phyloP scores from a whole-genome alignment of 1,140 invertebrate genomes.

The Zaprionus ghesquierei region DNA sequence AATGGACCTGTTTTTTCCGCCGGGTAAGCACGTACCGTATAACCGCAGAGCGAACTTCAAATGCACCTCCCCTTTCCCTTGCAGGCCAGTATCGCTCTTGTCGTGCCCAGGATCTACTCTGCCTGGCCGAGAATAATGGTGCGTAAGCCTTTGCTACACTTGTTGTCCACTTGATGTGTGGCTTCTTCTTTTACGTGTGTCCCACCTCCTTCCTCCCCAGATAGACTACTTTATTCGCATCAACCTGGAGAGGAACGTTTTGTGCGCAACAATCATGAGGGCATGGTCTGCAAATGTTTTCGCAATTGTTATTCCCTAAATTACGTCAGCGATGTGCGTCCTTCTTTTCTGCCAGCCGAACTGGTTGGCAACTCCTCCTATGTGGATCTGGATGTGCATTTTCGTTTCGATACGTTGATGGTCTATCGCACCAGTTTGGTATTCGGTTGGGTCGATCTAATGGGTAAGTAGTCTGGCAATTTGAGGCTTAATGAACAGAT shows the following conservation, averaged over 20 bases:
- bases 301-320: slow-evolving; percentile 78
- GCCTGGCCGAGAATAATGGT: slow-evolving; percentile 73
- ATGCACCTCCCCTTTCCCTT: not conserved
- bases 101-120: slow-evolving; percentile 62
- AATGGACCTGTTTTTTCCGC: slow-evolving; percentile 77
- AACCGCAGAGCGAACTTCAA: slow-evolving; percentile 25
- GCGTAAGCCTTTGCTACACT: slow-evolving; percentile 1
- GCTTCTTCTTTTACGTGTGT: slow-evolving; percentile 28
- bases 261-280: slow-evolving; percentile 58
- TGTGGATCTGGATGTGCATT: slow-evolving; percentile 75
- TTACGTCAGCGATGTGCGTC: slow-evolving; percentile 72
- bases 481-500: not conserved
- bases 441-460: slow-evolving; percentile 78
- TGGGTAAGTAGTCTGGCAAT: slow-evolving; percentile 54
- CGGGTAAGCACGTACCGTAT: slow-evolving; percentile 62
- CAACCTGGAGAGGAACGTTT: slow-evolving; percentile 62
- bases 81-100: slow-evolving; percentile 68
- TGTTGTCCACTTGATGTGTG: not conserved
- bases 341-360: slow-evolving; percentile 68
- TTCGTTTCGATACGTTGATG: slow-evolving; percentile 73
- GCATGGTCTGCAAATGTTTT: slow-evolving; percentile 77
- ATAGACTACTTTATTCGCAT: slow-evolving; percentile 57
- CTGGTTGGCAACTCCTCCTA: slow-evolving; percentile 59
- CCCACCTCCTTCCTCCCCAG: not conserved
- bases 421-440: slow-evolving; percentile 77